A percentile compares a stretch with the other conserved stretches of the same genome.
Evolutionary conservation across 2,113 vertebrate species (phyloP).

Genomic region (Salvelinus fontinalis): DNA sequence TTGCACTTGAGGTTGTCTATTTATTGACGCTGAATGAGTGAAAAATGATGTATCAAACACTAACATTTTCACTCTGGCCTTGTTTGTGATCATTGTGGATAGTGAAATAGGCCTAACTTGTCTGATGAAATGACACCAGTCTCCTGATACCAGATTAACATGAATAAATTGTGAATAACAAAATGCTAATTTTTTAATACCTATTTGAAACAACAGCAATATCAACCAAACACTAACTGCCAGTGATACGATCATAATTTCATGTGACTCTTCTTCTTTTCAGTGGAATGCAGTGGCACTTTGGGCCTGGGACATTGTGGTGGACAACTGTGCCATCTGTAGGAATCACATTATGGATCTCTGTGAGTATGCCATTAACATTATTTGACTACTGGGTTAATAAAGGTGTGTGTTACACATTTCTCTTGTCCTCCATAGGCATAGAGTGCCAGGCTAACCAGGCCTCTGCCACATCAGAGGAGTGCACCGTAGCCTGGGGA

Average conservation of each 20-base stretch:
- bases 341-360: constrained; percentile 99
- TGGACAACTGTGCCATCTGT: constrained; percentile 99
- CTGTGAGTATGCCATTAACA: constrained; percentile 80
- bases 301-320: constrained; percentile 99
- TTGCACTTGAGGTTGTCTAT: background rate
- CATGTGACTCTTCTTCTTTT: background rate
- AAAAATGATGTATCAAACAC: background rate
- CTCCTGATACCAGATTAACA: background rate
- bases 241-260: background rate
- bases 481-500: constrained; percentile 98
- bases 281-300: constrained; percentile 97
- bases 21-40: background rate
- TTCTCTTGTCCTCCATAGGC: constrained; percentile 69
- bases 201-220: background rate
- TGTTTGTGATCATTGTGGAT: background rate
- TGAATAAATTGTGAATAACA: no score
- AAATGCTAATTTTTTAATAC: no score
- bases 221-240: background rate
- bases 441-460: constrained; percentile 99
- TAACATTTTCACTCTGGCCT: background rate
- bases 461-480: constrained; percentile 96
- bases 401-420: constrained; percentile 7
- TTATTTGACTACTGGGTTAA: background rate
- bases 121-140: background rate
- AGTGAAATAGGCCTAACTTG: background rate